Evolutionary conservation across 2,113 vertebrate species (phyloP).

Genomic region (Perca fluviatilis): DNA sequence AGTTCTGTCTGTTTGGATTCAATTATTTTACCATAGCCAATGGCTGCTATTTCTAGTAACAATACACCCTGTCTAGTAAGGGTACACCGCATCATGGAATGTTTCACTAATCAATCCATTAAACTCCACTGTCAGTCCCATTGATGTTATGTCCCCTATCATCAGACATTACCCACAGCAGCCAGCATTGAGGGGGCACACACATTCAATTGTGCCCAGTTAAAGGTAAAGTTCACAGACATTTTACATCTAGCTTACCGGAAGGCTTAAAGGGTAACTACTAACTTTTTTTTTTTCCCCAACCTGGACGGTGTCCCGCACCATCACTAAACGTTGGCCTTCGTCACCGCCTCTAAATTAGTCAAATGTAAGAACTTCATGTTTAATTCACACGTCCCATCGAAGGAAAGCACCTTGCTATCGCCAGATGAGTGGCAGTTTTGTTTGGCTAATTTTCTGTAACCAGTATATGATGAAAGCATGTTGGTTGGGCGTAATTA

Average conservation of each 20-base stretch:
- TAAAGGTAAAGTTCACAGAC: slow-evolving; percentile 16
- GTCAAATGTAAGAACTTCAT: too few relatives aligned
- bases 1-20: neutral
- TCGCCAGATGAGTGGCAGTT: too few relatives aligned
- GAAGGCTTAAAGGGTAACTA: too few relatives aligned
- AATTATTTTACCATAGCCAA: neutral
- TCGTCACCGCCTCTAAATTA: too few relatives aligned
- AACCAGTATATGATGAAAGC: too few relatives aligned
- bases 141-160: slow-evolving; percentile 63
- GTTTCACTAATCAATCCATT: slow-evolving; percentile 71
- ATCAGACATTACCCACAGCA: slow-evolving; percentile 45
- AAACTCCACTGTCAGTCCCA: slow-evolving; percentile 51
- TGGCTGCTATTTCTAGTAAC: slow-evolving; percentile 18
- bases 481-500: too few relatives aligned
- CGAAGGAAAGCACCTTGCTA: too few relatives aligned
- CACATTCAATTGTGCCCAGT: neutral
- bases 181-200: slow-evolving; percentile 8
- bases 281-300: too few relatives aligned
- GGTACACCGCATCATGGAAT: slow-evolving; percentile 70
- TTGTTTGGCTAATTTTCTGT: too few relatives aligned
- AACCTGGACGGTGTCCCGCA: too few relatives aligned
- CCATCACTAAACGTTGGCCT: too few relatives aligned
- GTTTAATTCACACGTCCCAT: too few relatives aligned
- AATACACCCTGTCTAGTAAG: slow-evolving; percentile 21
- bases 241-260: neutral